Evolutionary conservation across 2,113 vertebrate species (phyloP).

Genomic region (Poicephalus meyeri): DNA sequence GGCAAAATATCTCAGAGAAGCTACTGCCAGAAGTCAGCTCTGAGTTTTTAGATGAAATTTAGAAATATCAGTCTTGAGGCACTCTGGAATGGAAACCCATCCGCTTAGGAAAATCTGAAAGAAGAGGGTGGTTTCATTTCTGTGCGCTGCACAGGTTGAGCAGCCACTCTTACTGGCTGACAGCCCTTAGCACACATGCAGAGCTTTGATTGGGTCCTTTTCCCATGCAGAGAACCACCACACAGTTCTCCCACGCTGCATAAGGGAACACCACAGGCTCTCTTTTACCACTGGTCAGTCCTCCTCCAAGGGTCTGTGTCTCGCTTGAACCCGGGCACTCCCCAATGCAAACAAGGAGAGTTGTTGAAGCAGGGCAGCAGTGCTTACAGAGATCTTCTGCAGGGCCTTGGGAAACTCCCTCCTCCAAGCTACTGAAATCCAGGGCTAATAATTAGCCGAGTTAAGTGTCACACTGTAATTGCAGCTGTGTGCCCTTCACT

Average conservation of each 20-base stretch:
- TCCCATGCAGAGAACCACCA: neutral
- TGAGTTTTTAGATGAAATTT: neutral
- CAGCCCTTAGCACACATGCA: neutral
- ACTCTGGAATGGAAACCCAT: neutral
- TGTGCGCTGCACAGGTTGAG: neutral
- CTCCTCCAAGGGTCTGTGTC: fast-evolving
- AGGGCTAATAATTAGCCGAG: constrained; percentile 43
- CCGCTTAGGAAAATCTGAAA: neutral
- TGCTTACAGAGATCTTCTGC: neutral
- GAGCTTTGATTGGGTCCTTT: neutral
- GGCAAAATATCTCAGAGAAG: neutral
- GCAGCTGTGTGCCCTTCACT: neutral
- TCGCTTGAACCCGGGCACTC: neutral
- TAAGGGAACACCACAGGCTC: fast-evolving
- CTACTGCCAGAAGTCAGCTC: neutral
- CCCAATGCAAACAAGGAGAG: fast-evolving
- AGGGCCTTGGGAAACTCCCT: constrained; percentile 26
- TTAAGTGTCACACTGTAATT: neutral
- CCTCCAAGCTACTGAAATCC: constrained; percentile 38
- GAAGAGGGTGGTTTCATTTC: neutral
- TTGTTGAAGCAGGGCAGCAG: neutral
- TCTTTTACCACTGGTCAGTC: fast-evolving
- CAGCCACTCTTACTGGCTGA: neutral
- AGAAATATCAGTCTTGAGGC: neutral
- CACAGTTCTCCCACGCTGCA: fast-evolving